Percentiles rank a stretch among this genome's conserved stretches.
Evolutionary conservation across 92 coral and sea anemone species (phyloP).

Genomic region (Montipora capitata): DNA sequence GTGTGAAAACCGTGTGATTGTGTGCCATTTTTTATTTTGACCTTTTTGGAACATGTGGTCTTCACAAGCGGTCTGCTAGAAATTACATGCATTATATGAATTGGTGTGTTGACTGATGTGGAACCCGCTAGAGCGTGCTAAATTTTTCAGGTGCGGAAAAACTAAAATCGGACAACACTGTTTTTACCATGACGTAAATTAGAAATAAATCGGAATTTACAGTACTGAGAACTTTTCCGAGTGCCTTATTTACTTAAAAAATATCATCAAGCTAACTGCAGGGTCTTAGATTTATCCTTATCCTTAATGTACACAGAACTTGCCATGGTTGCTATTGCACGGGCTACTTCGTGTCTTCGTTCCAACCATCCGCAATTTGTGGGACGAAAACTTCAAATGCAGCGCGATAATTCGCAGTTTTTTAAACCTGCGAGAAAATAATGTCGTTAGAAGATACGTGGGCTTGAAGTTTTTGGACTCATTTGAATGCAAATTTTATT

Average conservation of each 20-base stretch:
- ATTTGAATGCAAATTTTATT: conserved; percentile 34
- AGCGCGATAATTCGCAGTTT: neutral
- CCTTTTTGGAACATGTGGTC: no score
- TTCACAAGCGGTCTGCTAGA: conserved; percentile 9
- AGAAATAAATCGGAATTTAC: no score
- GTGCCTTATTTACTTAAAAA: neutral
- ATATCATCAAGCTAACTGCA: conserved; percentile 7
- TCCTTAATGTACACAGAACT: no score
- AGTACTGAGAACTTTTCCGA: no score
- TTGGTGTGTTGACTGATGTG: conserved; percentile 9
- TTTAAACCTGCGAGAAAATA: neutral
- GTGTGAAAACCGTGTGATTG: no score
- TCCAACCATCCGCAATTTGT: neutral
- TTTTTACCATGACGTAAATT: no score
- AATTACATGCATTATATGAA: conserved; percentile 10
- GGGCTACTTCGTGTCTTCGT: neutral
- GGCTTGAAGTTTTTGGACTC: neutral
- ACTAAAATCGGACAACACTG: no score
- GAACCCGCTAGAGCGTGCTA: conserved; percentile 9
- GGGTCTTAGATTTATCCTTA: neutral
- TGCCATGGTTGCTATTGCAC: neutral
- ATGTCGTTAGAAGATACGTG: neutral
- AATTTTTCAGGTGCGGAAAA: neutral
- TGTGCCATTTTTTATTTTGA: no score
- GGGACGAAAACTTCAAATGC: neutral